Evolutionary conservation across 2,888 invertebrate genomes (phyloP).

Genomic region (Metalampra italica): DNA sequence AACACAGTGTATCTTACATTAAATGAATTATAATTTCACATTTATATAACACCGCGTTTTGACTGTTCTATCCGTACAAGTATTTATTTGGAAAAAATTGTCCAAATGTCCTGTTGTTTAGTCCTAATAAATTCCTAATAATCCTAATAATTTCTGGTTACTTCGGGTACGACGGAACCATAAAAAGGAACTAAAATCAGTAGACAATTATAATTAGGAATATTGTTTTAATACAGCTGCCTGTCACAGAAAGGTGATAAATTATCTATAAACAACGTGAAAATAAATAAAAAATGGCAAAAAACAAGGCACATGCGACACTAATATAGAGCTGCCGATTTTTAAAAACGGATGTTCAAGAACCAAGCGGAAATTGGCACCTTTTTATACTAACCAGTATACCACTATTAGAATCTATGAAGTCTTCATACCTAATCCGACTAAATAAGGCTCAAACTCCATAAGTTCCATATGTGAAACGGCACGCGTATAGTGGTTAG

Average conservation of each 20-base stretch:
- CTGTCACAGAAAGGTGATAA: conserved; percentile 54
- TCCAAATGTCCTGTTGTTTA: no score
- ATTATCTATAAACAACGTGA: conserved; percentile 46
- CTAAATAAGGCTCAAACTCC: conserved; percentile 21
- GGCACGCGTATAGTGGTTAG: not conserved
- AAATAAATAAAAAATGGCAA: conserved; percentile 60
- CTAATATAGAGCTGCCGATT: conserved; percentile 70
- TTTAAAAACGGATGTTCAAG: conserved; percentile 68
- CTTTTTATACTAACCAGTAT: conserved; percentile 48
- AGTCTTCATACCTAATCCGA: conserved; percentile 16
- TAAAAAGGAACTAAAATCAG: not conserved
- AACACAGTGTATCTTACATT: no score
- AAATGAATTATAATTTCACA: no score
- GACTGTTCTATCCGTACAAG: no score
- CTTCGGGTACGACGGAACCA: no score
- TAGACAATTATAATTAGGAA: not conserved
- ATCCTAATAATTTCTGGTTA: no score
- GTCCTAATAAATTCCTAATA: no score
- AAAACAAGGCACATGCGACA: conserved; percentile 63
- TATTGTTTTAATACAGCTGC: conserved; percentile 44
- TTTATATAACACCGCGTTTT: no score
- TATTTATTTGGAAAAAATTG: no score
- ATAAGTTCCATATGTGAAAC: not conserved
- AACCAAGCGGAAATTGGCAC: conserved; percentile 73
- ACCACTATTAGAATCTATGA: not conserved